phyloP scores from a whole-genome alignment of 2,888 invertebrate species.

The Anthrax anthrax region DNA sequence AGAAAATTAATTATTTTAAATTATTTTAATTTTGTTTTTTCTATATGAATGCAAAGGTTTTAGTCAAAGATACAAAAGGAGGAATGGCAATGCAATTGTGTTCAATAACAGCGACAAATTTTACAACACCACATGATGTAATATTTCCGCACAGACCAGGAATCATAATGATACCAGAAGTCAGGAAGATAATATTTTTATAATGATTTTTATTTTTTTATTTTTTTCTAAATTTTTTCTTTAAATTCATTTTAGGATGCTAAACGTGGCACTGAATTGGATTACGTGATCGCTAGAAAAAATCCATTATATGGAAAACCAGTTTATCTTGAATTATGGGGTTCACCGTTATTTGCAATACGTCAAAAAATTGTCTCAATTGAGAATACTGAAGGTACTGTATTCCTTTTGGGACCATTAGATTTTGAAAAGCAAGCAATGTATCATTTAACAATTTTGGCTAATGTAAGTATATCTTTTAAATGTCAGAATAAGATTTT shows the following conservation, averaged over 20 bases:
- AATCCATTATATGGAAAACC: slow-evolving; percentile 64
- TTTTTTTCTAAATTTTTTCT: slow-evolving; percentile 22
- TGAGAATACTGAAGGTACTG: slow-evolving; percentile 65
- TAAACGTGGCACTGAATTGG: slow-evolving; percentile 65
- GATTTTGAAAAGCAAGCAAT: slow-evolving; percentile 83
- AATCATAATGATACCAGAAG: slow-evolving; percentile 62
- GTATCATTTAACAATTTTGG: slow-evolving; percentile 73
- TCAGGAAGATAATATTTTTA: slow-evolving; percentile 24
- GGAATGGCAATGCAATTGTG: slow-evolving; percentile 60
- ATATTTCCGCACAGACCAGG: slow-evolving; percentile 72
- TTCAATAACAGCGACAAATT: slow-evolving; percentile 70
- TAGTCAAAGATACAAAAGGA: slow-evolving; percentile 62
- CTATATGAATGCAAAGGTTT: slow-evolving; percentile 54
- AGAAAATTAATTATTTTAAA: no score
- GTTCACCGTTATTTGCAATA: slow-evolving; percentile 61
- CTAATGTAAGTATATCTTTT: slow-evolving; percentile 80
- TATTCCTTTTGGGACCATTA: slow-evolving; percentile 59
- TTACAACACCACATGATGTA: slow-evolving; percentile 65
- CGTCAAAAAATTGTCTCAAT: slow-evolving; percentile 60
- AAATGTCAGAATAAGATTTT: no score
- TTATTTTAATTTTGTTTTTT: background rate
- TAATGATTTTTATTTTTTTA: slow-evolving; percentile 1
- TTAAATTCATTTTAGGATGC: slow-evolving; percentile 50
- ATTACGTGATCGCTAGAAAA: slow-evolving; percentile 66
- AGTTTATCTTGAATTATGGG: slow-evolving; percentile 71